Base-by-base conservation (phyloP, 2,113 vertebrate genomes). In the Nansenia antarctica region DNA sequence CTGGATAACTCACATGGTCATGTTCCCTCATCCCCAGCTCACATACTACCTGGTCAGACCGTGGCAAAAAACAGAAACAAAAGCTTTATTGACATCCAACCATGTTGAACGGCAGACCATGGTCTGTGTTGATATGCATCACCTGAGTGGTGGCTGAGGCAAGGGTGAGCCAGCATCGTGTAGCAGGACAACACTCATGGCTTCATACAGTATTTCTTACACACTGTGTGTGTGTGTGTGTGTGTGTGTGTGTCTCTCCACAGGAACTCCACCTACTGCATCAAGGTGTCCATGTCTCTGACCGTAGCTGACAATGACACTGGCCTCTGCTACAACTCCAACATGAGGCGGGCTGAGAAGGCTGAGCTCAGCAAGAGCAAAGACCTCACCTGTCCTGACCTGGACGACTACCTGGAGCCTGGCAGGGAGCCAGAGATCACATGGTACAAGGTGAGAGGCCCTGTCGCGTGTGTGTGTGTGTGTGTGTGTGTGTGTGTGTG, bases 221-320 rank as follows among this genome's bases (percentile, higher is more conserved):
- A n/a, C n/a, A n/a, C n/a, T n/a, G n/a, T n/a, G n/a, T n/a, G n/a
- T n/a, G n/a, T n/a, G n/a, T 31, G 20, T 52, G 45, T 37, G 5
- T 11, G 5, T 24, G 8, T 54, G 3, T 54, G 7, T 26, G 52
- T 54, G 30, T 86, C 30, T 76, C 3, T 73, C 92, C 90, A 63
- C 92, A 99, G 97, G 87, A 99, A 99, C 86, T 97, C 97, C 62
- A 98, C 97, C 1, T 99, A 98, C 83, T 99, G 97, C 90, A 98
- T 99, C 97, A 99, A 98, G 91, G 97, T 99, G 79, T 98, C 97
- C 83, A 99, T 99, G 93, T 96, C 96, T 24, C 91, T 99, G 90
- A 94, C 91, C 0, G 97, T 99, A 86, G 96, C 96, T 15, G 96
- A 98, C 90, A 99, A 98, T 83, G 97, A 99, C 89, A 96, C 96